These are phyloP conservation scores for Rhombomys opimus DNA, from an alignment of 2,113 vertebrate species.

Conservation along the genomic window DNA sequence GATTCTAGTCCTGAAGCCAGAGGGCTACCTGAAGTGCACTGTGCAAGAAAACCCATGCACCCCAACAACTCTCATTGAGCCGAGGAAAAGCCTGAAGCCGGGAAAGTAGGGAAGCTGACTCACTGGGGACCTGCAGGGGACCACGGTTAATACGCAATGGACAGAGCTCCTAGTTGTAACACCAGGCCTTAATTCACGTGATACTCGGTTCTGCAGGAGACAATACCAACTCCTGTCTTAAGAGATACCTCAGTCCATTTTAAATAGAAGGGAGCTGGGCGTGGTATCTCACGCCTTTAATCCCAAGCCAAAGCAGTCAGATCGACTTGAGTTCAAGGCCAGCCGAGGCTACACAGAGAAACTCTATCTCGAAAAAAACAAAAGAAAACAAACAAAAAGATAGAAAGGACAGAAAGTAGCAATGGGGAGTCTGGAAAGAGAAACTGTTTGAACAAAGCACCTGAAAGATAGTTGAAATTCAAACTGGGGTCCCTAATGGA, in stretches of 20 bases:
- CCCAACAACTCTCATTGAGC: background rate
- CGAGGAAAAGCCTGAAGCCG: background rate
- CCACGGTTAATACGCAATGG: background rate
- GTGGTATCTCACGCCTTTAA: too few relatives aligned
- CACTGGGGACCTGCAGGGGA: background rate
- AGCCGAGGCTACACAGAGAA: too few relatives aligned
- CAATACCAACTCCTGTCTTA: background rate
- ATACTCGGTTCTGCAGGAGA: background rate
- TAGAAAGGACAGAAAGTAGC: background rate
- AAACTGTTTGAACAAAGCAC: background rate
- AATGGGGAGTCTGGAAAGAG: background rate
- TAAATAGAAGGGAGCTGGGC: background rate
- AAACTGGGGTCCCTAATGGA: background rate
- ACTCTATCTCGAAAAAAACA: too few relatives aligned
- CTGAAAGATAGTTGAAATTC: background rate
- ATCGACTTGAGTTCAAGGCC: too few relatives aligned
- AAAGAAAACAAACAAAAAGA: background rate
- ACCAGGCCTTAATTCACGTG: background rate
- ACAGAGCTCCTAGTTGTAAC: background rate
- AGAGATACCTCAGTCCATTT: background rate
- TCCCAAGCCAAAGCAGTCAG: too few relatives aligned
- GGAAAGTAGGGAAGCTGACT: fast-evolving
- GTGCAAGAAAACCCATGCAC: background rate
- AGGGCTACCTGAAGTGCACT: background rate
- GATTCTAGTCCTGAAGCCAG: background rate